phyloP scores from a whole-genome alignment of 2,113 vertebrate species.

The Fukomys damarensis region DNA sequence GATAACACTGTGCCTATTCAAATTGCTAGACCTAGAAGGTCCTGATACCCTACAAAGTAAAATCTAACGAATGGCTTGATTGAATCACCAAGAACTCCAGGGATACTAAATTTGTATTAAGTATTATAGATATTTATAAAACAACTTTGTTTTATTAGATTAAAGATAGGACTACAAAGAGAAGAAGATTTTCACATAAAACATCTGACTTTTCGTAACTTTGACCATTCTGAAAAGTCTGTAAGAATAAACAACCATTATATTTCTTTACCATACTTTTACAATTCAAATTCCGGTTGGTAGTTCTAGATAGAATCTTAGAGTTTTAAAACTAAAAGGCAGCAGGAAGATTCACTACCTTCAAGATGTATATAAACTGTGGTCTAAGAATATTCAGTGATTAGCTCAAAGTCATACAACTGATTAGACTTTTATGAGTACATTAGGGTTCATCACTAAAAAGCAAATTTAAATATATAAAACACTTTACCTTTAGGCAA shows the following conservation, averaged over 20 bases:
- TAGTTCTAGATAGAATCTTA: not conserved
- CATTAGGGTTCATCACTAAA: not conserved
- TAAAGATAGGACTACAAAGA: not conserved
- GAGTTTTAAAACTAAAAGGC: conserved; percentile 16
- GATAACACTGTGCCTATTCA: not conserved
- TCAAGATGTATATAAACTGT: conserved; percentile 1
- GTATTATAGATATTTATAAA: not conserved
- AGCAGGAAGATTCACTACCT: not conserved
- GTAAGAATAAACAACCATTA: not conserved
- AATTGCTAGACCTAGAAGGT: not conserved
- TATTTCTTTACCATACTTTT: not conserved
- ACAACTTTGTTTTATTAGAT: conserved; percentile 7
- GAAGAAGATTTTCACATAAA: conserved; percentile 48
- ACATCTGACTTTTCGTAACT: not conserved
- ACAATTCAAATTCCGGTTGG: not conserved
- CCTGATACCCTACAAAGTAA: not conserved
- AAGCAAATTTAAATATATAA: conserved; percentile 42
- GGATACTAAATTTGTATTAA: not conserved
- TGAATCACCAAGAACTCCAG: not conserved
- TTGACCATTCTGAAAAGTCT: not conserved
- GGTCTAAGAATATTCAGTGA: conserved; percentile 28
- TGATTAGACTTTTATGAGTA: not conserved
- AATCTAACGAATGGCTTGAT: not conserved
- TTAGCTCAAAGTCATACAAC: not conserved
- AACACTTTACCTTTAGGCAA: conserved; percentile 48